Base-by-base conservation (phyloP, 2,888 invertebrate species). In the Opisthograptis luteolata region DNA sequence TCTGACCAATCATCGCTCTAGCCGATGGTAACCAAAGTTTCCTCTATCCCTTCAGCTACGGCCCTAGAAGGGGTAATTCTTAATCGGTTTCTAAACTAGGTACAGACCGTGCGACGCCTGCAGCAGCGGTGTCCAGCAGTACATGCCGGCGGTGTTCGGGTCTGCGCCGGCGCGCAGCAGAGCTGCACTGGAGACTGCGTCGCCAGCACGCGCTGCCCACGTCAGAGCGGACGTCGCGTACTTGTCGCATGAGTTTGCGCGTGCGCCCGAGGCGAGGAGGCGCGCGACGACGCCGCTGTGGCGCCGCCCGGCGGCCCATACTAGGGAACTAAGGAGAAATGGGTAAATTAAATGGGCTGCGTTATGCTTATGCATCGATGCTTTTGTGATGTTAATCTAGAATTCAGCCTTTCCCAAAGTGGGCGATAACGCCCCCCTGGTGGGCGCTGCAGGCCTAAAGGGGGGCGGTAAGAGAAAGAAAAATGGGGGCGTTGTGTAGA, bases 171-270 rank as follows among this genome's bases (percentile, higher is more conserved):
- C 94, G 62, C 94, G 94, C 34, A 99, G 83, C 41, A 99, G 89
- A 45, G 94, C 93, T 57, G 95, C 94, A 34, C 97, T 97, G 19
- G 98, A 95, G 54, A 95, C 94, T 3, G 93, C 92, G 79, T 96
- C 95, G 12, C 99, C 99, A 67, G 98, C 96, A 3, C 99, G 94
- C 60, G 97, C 95, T 2, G 99, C 98, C 98, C 99, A 99, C 27
- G 99, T 96, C 25, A 99, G 87, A 3, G 99, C 98, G 0, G 99
- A 98, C 6, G 98, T 98, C 17, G 98, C 98, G 86, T 98, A 98
- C 92, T 97, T 99, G 83, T 99, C 99, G 44, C 98, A 97, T 12
- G 98, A 95, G 88, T 98, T 98, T 4, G 98, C 94, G 78, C 99
- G 98, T 46, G 99, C 98, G 42, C 97, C 97, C 60, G 96, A 94